phyloP scores from a whole-genome alignment of 2,113 vertebrate species.

The Poeciliopsis occidentalis region DNA sequence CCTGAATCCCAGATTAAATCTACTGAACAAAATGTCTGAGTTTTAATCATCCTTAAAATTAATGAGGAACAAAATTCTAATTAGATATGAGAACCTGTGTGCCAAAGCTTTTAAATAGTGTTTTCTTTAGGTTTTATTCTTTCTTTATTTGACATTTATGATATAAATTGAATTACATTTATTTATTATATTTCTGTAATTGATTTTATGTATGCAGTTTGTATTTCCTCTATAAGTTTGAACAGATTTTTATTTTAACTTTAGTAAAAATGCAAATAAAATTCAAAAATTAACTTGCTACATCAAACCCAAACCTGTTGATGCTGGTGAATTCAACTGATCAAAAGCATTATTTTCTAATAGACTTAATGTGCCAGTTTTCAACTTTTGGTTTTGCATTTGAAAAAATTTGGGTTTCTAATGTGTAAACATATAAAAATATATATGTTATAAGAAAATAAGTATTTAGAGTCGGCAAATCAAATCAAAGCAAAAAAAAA shows the following conservation, averaged over 20 bases:
- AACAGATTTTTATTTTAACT: no score
- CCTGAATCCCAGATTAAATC: no score
- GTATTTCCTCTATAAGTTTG: no score
- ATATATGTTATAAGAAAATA: background rate
- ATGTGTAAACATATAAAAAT: background rate
- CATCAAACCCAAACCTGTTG: background rate
- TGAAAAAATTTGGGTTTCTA: background rate
- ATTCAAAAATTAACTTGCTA: background rate
- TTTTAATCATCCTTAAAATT: background rate
- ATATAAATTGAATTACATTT: no score
- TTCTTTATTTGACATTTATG: no score
- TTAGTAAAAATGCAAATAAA: background rate
- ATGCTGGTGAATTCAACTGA: background rate
- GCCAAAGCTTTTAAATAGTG: no score
- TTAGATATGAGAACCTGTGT: background rate
- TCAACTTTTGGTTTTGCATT: background rate
- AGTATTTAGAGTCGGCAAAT: background rate
- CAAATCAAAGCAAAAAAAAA: background rate
- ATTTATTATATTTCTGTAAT: no score
- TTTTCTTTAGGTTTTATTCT: no score
- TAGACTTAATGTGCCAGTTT: background rate
- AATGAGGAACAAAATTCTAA: background rate
- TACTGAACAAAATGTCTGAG: background rate
- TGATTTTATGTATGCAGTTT: no score
- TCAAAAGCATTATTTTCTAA: background rate